phyloP scores from a whole-genome alignment of 2,113 vertebrate genomes.

The Beaufortia kweichowensis region DNA sequence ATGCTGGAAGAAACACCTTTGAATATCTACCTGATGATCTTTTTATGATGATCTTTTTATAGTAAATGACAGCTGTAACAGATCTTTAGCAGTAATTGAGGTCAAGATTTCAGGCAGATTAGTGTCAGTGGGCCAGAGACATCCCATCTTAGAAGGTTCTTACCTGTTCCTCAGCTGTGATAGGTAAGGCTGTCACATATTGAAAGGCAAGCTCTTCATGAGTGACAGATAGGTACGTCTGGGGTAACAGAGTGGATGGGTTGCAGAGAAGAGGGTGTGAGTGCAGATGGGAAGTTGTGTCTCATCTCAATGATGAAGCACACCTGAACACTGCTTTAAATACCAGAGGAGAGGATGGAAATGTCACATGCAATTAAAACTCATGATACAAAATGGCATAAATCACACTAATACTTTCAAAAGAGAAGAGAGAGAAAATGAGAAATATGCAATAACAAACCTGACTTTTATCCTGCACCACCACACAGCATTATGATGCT shows the following conservation, averaged over 20 bases:
- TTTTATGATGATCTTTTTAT: background rate
- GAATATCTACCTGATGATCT: background rate
- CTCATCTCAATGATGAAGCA: slow-evolving; percentile 74
- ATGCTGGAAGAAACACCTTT: background rate
- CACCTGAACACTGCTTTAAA: slow-evolving; percentile 83
- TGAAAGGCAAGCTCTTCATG: background rate
- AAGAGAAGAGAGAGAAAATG: slow-evolving; percentile 41
- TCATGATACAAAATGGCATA: slow-evolving; percentile 78
- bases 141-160: background rate
- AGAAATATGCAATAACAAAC: slow-evolving; percentile 57
- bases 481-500: too few relatives aligned
- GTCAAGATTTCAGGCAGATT: background rate
- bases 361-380: slow-evolving; percentile 85
- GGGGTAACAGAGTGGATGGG: slow-evolving; percentile 9
- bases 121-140: background rate
- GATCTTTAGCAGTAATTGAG: background rate
- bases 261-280: slow-evolving; percentile 19
- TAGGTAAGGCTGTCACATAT: background rate
- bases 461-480: slow-evolving; percentile 12
- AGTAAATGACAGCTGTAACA: slow-evolving; percentile 9
- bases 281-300: slow-evolving; percentile 39
- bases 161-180: background rate
- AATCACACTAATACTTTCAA: slow-evolving; percentile 71
- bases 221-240: slow-evolving; percentile 11
- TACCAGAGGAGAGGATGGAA: slow-evolving; percentile 79